Evolutionary conservation across 2,888 invertebrate genomes (phyloP).

Genomic region (Lottia scabra): DNA sequence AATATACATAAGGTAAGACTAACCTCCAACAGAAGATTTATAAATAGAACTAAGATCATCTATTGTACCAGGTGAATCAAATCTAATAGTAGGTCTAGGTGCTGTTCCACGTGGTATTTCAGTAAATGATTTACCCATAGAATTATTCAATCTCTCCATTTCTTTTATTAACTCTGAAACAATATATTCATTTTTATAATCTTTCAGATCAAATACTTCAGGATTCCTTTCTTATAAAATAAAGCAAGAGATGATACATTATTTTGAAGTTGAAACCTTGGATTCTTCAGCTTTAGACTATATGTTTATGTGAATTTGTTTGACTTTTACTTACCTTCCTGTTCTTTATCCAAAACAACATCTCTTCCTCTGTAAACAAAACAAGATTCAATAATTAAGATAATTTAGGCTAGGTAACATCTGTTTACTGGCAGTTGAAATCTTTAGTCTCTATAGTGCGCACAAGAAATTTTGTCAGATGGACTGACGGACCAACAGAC

Average conservation of each 20-base stretch:
- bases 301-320: too few relatives aligned
- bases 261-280: too few relatives aligned
- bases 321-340: neutral
- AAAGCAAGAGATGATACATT: neutral
- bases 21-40: constrained; percentile 42
- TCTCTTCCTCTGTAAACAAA: neutral
- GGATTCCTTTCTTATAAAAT: too few relatives aligned
- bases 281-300: too few relatives aligned
- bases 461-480: too few relatives aligned
- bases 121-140: constrained; percentile 39
- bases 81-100: constrained; percentile 27
- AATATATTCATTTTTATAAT: neutral
- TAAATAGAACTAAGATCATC: constrained; percentile 59
- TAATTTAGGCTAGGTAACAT: too few relatives aligned
- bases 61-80: constrained; percentile 42
- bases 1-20: neutral
- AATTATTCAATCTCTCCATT: constrained; percentile 13
- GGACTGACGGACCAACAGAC: too few relatives aligned
- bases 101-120: constrained; percentile 39
- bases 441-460: too few relatives aligned
- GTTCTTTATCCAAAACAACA: neutral
- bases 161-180: neutral
- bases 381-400: neutral
- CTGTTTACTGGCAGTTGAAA: too few relatives aligned
- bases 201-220: neutral